A percentile compares a stretch with the other conserved stretches of the same genome.
These are phyloP conservation scores for Pyrgilauda ruficollis DNA, from an alignment of 2,113 vertebrate genomes.

Conservation along the genomic window DNA sequence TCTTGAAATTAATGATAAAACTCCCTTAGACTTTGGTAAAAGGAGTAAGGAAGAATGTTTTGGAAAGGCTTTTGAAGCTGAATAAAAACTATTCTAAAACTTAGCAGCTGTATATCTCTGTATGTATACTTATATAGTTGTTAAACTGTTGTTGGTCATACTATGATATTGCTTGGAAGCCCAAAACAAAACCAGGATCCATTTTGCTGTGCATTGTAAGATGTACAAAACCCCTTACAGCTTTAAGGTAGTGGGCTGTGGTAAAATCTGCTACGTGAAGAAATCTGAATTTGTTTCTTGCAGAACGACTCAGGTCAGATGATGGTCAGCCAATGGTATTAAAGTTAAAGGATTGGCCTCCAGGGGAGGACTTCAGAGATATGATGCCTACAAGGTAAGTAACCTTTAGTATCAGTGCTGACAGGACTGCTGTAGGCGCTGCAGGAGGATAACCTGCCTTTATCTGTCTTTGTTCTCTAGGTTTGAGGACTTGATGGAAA, in stretches of 20 bases:
- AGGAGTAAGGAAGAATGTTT: neutral
- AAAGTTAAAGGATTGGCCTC: slow-evolving; percentile 98
- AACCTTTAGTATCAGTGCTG: neutral
- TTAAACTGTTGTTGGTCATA: neutral
- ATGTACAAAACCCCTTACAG: neutral
- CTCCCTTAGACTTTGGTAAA: neutral
- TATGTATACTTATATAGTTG: neutral
- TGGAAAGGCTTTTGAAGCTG: neutral
- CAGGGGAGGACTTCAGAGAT: slow-evolving; percentile 97
- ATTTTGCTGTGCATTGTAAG: neutral
- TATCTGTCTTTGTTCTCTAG: slow-evolving; percentile 67
- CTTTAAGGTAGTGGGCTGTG: neutral
- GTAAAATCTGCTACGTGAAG: neutral
- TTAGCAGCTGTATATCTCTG: neutral
- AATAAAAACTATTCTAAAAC: neutral
- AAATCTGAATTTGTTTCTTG: slow-evolving; percentile 42
- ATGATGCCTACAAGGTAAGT: slow-evolving; percentile 96
- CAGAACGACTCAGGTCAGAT: slow-evolving; percentile 87
- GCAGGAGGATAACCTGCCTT: neutral
- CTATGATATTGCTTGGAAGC: neutral
- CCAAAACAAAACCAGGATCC: neutral
- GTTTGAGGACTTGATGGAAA: slow-evolving; percentile 97
- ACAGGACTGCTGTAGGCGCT: neutral
- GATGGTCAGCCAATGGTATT: slow-evolving; percentile 96
- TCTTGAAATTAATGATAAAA: neutral